phyloP scores from a whole-genome alignment of 92 coral and sea anemone genomes.

The Plumapathes pennacea region DNA sequence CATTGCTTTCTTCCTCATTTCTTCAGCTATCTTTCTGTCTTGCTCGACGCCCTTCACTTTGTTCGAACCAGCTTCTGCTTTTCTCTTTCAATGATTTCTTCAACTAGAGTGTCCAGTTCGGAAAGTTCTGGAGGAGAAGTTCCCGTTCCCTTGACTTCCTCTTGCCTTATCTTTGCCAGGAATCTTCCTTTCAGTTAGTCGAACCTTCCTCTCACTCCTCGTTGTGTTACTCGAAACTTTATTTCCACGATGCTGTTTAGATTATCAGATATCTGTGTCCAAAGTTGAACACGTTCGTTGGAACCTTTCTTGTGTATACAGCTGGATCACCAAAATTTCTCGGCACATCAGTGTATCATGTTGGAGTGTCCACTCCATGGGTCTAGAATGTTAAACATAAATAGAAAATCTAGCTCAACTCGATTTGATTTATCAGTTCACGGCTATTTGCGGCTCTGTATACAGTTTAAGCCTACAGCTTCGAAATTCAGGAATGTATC shows the following conservation, averaged over 20 bases:
- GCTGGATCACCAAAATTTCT: too few species aligned
- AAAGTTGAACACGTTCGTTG: too few species aligned
- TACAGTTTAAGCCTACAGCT: too few species aligned
- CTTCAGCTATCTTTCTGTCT: conserved; percentile 5
- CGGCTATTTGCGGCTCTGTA: too few species aligned
- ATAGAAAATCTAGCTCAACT: too few species aligned
- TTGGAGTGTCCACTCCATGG: too few species aligned
- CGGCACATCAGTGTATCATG: too few species aligned
- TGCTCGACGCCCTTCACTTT: neutral
- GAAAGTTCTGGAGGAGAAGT: neutral
- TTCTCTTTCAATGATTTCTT: conserved; percentile 1
- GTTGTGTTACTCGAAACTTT: conserved; percentile 1
- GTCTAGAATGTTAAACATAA: too few species aligned
- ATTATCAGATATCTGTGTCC: neutral
- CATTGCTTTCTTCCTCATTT: conserved; percentile 8
- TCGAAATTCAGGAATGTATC: too few species aligned
- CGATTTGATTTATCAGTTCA: too few species aligned
- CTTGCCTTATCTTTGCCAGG: neutral
- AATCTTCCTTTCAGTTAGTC: neutral
- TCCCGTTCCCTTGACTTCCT: neutral
- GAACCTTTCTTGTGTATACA: too few species aligned
- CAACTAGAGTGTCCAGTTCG: neutral
- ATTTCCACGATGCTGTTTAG: neutral
- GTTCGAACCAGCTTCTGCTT: neutral
- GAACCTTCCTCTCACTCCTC: neutral